Conservation (phyloP, 1,140 invertebrate genomes). For the Dinoponera quadriceps region DNA sequence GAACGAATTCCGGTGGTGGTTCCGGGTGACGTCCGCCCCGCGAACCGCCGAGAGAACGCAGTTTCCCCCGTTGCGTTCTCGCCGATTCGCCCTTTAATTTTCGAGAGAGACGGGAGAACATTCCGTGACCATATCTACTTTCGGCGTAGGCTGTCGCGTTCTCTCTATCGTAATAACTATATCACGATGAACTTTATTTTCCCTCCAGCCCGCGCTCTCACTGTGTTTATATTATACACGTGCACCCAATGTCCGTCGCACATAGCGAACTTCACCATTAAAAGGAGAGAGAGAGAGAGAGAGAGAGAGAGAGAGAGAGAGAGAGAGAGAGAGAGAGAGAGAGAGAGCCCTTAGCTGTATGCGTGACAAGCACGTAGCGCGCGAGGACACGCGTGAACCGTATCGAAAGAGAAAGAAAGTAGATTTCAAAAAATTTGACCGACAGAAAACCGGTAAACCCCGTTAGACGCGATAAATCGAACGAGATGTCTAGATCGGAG, state of each 20-base stretch:
- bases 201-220: conserved; percentile 15
- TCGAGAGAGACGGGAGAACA: conserved; percentile 6
- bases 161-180: conserved; percentile 22
- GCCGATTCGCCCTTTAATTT: conserved; percentile 19
- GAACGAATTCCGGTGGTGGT: too few relatives aligned
- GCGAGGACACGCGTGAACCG: too few relatives aligned
- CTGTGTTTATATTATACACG: conserved; percentile 16
- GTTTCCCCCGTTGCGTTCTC: conserved; percentile 6
- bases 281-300: background rate
- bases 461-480: conserved; percentile 9
- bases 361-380: conserved; percentile 13
- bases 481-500: background rate
- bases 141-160: conserved; percentile 6
- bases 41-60: background rate
- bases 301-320: background rate
- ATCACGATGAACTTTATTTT: conserved; percentile 28
- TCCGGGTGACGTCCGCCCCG: too few relatives aligned
- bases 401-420: background rate
- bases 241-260: background rate
- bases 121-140: conserved; percentile 30
- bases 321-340: background rate
- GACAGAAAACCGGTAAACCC: background rate
- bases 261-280: conserved; percentile 15
- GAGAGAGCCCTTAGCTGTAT: conserved; percentile 28
- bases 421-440: conserved; percentile 6